These are phyloP conservation scores for Psettodes erumei DNA, from an alignment of 2,113 vertebrate species.

Conservation along the genomic window DNA sequence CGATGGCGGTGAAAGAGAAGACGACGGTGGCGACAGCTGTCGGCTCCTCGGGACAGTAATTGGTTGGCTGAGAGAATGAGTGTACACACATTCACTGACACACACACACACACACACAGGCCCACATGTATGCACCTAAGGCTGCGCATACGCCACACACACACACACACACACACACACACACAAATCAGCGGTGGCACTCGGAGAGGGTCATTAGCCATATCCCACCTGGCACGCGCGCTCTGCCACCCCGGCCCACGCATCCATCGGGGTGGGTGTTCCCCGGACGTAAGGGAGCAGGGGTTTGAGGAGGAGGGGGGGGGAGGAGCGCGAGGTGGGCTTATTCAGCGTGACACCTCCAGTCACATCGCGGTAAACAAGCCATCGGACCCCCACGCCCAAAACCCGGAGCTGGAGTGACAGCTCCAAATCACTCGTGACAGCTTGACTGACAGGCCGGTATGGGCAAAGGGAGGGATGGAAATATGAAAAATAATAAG, in stretches of 20 bases:
- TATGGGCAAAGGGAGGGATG: slow-evolving; percentile 51
- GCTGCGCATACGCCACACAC: slow-evolving; percentile 15
- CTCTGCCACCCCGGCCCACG: slow-evolving; percentile 17
- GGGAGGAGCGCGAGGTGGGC: slow-evolving; percentile 25
- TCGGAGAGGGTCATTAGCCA: slow-evolving; percentile 59
- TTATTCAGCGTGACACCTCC: slow-evolving; percentile 71
- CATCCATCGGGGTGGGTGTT: neutral
- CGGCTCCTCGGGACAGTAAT: slow-evolving; percentile 80
- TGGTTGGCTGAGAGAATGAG: slow-evolving; percentile 74
- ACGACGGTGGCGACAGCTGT: slow-evolving; percentile 76
- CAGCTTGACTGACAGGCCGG: slow-evolving; percentile 75
- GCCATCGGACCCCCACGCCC: slow-evolving; percentile 46
- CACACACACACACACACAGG: slow-evolving; percentile 41
- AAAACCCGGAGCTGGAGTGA: slow-evolving; percentile 50
- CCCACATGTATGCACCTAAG: too few species aligned
- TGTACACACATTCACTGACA: slow-evolving; percentile 25
- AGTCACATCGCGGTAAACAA: slow-evolving; percentile 74
- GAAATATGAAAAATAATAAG: slow-evolving; percentile 83
- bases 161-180: slow-evolving; percentile 1
- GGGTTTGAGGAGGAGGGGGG: neutral
- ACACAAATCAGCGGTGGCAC: slow-evolving; percentile 53
- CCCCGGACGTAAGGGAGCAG: neutral
- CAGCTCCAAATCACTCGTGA: slow-evolving; percentile 77
- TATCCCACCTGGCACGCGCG: slow-evolving; percentile 61
- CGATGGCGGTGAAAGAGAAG: slow-evolving; percentile 46